These are phyloP conservation scores for Eledone cirrhosa DNA, from an alignment of 2,888 invertebrate species.

Conservation along the genomic window DNA sequence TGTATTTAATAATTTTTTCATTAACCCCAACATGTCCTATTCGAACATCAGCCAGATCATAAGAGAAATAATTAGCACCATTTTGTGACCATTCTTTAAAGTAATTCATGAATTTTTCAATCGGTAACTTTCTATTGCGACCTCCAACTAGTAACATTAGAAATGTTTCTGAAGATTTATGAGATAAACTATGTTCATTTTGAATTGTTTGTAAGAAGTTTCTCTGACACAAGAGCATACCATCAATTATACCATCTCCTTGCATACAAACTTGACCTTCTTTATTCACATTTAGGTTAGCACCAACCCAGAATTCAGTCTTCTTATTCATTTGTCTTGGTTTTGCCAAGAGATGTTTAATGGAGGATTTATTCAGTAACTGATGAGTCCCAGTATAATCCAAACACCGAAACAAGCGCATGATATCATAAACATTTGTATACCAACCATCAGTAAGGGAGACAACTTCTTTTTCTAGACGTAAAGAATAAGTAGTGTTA, in stretches of 20 bases:
- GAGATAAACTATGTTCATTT: conserved; percentile 24
- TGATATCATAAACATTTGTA: conserved; percentile 57
- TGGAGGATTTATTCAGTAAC: conserved; percentile 45
- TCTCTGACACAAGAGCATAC: conserved; percentile 51
- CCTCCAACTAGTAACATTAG: conserved; percentile 50
- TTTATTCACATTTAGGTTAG: conserved; percentile 49
- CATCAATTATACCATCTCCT: conserved; percentile 49
- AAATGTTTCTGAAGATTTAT: conserved; percentile 41
- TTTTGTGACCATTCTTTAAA: conserved; percentile 27
- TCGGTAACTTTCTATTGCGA: conserved; percentile 38
- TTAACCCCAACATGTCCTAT: conserved; percentile 38
- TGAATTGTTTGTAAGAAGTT: conserved; percentile 33
- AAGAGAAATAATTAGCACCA: conserved; percentile 38
- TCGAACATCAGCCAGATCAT: conserved; percentile 53
- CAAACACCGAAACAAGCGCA: conserved; percentile 52
- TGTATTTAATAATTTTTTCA: conserved; percentile 44
- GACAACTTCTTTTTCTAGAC: conserved; percentile 42
- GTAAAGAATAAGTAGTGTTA: background rate
- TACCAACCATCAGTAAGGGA: conserved; percentile 59
- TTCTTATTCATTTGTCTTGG: conserved; percentile 31
- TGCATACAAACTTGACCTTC: conserved; percentile 55
- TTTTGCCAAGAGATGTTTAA: conserved; percentile 40
- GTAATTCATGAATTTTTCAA: conserved; percentile 43
- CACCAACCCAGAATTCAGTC: conserved; percentile 45
- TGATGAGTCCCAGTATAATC: conserved; percentile 42